phyloP scores from a whole-genome alignment of 92 coral and sea anemone genomes.

The Parazoanthus darwini region DNA sequence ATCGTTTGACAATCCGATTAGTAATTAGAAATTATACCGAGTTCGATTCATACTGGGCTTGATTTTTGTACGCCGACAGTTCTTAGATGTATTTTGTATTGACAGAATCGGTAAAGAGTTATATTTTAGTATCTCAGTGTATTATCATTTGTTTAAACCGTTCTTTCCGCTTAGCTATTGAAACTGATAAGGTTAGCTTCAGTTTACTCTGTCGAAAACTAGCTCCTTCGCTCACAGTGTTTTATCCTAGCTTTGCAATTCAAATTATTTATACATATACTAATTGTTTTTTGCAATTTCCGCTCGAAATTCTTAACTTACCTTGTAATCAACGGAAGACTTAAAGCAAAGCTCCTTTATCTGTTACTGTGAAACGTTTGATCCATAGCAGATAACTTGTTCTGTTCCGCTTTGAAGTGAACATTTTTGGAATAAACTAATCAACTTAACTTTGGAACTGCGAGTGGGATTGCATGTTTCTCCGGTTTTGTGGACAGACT shows the following conservation, averaged over 20 bases:
- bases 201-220: not conserved
- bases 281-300: no score
- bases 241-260: not conserved
- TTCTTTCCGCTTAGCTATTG: not conserved
- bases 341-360: not conserved
- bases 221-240: not conserved
- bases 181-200: not conserved
- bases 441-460: not conserved
- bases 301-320: not conserved
- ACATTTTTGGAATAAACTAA: not conserved
- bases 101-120: no score
- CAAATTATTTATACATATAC: not conserved
- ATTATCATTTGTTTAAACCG: not conserved
- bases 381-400: not conserved
- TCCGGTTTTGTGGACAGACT: conserved; percentile 5
- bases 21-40: not conserved
- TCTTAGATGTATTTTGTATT: no score
- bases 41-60: no score
- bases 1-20: not conserved
- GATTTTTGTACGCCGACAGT: not conserved
- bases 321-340: not conserved
- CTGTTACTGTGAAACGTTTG: not conserved
- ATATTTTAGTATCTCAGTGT: no score
- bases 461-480: not conserved
- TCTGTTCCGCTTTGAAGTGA: not conserved